These are phyloP conservation scores for Agrotis ipsilon DNA, from an alignment of 2,888 invertebrate genomes.

Conservation along the genomic window DNA sequence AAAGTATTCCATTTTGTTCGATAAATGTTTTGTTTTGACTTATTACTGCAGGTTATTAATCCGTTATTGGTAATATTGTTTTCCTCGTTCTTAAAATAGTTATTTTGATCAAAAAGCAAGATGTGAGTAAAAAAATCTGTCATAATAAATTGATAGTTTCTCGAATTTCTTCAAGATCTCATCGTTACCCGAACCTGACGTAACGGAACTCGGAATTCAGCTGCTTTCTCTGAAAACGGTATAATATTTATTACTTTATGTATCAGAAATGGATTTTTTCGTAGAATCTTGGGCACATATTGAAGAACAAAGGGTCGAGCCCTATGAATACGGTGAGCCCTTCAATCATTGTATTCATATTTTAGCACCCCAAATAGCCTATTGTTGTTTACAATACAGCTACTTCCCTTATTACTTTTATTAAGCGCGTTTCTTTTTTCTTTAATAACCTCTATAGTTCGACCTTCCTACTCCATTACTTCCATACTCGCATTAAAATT, in stretches of 20 bases:
- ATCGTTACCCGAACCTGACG: background rate
- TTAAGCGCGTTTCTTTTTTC: slow-evolving; percentile 41
- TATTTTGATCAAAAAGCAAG: no score
- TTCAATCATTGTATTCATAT: slow-evolving; percentile 50
- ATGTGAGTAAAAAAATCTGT: no score
- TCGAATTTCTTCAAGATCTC: background rate
- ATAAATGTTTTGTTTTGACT: background rate
- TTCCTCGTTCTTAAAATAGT: background rate
- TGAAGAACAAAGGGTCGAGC: slow-evolving; percentile 39
- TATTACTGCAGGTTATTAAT: background rate
- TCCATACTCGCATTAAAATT: background rate
- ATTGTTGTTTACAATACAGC: slow-evolving; percentile 59
- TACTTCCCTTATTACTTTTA: slow-evolving; percentile 48
- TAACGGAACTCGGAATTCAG: background rate
- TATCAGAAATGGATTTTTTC: slow-evolving; percentile 23
- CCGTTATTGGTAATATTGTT: background rate
- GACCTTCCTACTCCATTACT: slow-evolving; percentile 13
- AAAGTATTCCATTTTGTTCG: background rate
- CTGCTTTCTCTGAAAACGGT: slow-evolving; percentile 13
- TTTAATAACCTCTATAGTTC: slow-evolving; percentile 26
- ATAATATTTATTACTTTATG: slow-evolving; percentile 18
- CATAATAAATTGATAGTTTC: background rate
- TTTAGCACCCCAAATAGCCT: slow-evolving; percentile 36
- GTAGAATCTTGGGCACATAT: slow-evolving; percentile 23
- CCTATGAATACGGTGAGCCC: slow-evolving; percentile 32